Evolutionary conservation across 2,113 vertebrate genomes (phyloP), one percentile per base, ranked within the genome.

Genomic region (Petrocephalus microphthalmus): DNA sequence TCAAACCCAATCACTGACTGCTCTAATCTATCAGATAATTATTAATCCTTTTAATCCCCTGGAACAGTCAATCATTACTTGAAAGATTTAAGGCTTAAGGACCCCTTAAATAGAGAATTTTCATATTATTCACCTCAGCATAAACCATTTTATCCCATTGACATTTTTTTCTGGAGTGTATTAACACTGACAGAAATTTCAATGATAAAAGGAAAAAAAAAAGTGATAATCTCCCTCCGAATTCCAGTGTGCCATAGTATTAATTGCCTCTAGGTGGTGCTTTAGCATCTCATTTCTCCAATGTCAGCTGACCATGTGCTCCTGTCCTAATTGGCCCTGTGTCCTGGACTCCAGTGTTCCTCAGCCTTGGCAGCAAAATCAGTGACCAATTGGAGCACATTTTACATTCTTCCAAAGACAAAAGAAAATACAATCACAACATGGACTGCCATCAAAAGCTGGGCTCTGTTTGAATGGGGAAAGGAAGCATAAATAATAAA

Each of bases 21-120:
- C 15, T 85, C n/a, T 56, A 85, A 85, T 85, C 84, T 85, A 85
- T 42, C 52, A 85, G 84, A 85, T 85, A 56, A 56, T 85, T 85
- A 85, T 85, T 29, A 85, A 85, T 56, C 84, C 84, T 85, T 85
- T 85, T 85, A 85, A 85, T 85, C 52, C 29, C 17, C 84, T 37
- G 84, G 52, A 56, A 85, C 49, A 85, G 52, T 85, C 84, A 85
- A 85, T 85, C 84, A 85, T 54, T 54, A 17, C 84, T 85, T 11
- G 52, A 54, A 85, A 85, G 52, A 85, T 85, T 85, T 85, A 54
- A 19, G 51, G 29, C 84, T 85, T 54, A 85, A 53, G 25, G 25
- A 85, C 25, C 84, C 84, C 51, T 85, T 15, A 53, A 85, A 85
- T 11, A 85, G 84, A 42, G 52, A 85, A 85, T 85, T 54, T 56